Evolutionary conservation across 2,888 invertebrate species (phyloP).

Genomic region (Epinotia ramella): DNA sequence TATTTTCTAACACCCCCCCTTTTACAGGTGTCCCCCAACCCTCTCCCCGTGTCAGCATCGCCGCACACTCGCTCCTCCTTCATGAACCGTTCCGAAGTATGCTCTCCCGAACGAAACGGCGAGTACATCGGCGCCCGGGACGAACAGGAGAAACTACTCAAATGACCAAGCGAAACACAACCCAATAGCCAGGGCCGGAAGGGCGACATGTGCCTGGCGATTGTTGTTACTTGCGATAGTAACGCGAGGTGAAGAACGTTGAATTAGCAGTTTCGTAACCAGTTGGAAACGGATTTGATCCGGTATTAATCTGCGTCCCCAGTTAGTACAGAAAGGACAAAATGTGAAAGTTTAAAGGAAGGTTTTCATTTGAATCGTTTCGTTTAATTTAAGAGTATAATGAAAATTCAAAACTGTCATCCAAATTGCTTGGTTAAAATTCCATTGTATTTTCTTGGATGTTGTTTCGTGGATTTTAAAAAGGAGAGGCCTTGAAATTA

Average conservation of each 20-base stretch:
- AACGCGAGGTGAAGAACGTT: background rate
- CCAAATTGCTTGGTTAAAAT: too few species aligned
- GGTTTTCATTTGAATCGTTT: too few species aligned
- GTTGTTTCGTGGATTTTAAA: too few species aligned
- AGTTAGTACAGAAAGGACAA: too few species aligned
- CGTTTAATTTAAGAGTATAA: too few species aligned
- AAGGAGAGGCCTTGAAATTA: too few species aligned
- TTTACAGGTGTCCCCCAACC: conserved; percentile 74
- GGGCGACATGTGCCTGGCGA: conserved; percentile 2
- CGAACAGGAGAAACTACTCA: conserved; percentile 73
- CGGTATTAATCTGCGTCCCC: background rate
- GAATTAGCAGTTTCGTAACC: background rate
- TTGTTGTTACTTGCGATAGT: conserved; percentile 15
- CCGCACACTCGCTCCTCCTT: conserved; percentile 67
- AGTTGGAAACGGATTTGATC: background rate
- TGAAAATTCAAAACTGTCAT: too few species aligned
- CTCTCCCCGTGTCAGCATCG: conserved; percentile 68
- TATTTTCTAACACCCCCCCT: background rate
- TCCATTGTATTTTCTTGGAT: too few species aligned
- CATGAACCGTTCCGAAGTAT: conserved; percentile 53
- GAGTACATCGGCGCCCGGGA: conserved; percentile 62
- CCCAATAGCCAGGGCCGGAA: conserved; percentile 29
- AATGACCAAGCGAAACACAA: conserved; percentile 53
- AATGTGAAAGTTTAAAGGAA: too few species aligned
- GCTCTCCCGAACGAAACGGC: conserved; percentile 64